These are phyloP conservation scores for Phymorhynchus buccinoides DNA, from an alignment of 1,140 invertebrate genomes.

Conservation along the genomic window DNA sequence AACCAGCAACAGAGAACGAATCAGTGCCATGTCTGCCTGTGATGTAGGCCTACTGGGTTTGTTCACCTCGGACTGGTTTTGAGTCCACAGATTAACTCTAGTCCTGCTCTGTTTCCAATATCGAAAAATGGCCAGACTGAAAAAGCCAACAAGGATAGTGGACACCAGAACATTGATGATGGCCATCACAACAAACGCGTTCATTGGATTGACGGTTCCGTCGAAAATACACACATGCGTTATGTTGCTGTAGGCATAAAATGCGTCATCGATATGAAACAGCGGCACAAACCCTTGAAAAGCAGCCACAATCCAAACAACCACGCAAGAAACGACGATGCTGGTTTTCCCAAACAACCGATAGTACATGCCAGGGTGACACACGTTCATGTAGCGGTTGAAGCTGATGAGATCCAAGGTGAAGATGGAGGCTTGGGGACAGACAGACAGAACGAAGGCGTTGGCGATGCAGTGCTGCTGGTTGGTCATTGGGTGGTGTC, in stretches of 20 bases:
- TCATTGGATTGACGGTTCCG: not conserved
- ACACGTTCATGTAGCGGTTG: conserved; percentile 48
- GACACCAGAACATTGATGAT: conserved; percentile 5
- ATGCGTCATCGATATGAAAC: not conserved
- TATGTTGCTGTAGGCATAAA: not conserved
- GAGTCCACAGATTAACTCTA: conserved; percentile 17
- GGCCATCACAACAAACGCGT: not conserved
- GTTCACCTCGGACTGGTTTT: not conserved
- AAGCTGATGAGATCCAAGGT: conserved; percentile 43
- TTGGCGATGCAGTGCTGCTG: conserved; percentile 38
- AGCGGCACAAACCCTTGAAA: not conserved
- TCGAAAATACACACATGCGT: not conserved
- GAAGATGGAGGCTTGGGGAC: conserved; percentile 73
- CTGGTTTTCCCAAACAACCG: not conserved
- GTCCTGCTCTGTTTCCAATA: conserved; percentile 7
- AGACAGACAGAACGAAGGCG: conserved; percentile 29
- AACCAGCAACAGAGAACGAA: conserved; percentile 32
- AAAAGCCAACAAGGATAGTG: conserved; percentile 15
- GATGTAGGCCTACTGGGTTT: not conserved
- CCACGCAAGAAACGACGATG: not conserved
- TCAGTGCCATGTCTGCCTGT: conserved; percentile 8
- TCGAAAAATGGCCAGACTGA: conserved; percentile 23
- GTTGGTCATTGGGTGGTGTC: conserved; percentile 35
- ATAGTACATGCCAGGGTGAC: conserved; percentile 11
- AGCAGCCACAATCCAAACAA: not conserved